Conservation (phyloP, 2,113 vertebrate genomes). For the Euleptes europaea region DNA sequence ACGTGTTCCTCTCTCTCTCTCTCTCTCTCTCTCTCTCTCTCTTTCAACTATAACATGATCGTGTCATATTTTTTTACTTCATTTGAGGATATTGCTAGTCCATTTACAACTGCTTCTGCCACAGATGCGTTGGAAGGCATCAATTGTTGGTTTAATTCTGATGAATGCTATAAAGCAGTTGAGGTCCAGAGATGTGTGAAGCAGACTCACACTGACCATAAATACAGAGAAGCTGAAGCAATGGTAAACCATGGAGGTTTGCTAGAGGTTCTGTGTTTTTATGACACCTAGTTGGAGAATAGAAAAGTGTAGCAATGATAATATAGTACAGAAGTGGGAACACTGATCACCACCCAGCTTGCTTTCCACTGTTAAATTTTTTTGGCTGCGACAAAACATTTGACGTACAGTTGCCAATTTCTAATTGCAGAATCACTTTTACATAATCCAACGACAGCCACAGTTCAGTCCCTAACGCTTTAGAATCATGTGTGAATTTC, state of each 20-base stretch:
- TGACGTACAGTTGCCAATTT: neutral
- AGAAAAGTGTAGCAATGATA: neutral
- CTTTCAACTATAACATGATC: constrained; percentile 38
- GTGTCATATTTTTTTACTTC: constrained; percentile 19
- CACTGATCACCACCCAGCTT: neutral
- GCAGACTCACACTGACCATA: neutral
- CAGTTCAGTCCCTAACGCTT: neutral
- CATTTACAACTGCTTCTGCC: constrained; percentile 19
- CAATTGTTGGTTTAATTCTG: neutral
- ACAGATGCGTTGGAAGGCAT: neutral
- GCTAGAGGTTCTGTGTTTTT: neutral
- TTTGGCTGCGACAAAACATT: neutral
- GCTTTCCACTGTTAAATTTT: neutral
- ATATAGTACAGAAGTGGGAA: neutral
- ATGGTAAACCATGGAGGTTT: neutral
- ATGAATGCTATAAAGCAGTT: neutral
- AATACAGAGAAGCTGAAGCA: neutral
- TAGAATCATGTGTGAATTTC: neutral
- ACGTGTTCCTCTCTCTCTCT: neutral
- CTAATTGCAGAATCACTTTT: neutral
- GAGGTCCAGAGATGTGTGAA: constrained; percentile 19
- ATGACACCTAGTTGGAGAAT: neutral
- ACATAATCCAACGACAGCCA: neutral
- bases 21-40: too few relatives aligned
- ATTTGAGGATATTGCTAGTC: neutral